Evolutionary conservation across 2,113 vertebrate species (phyloP), one percentile per base, ranked within the genome.

Genomic region (Mungos mungo): DNA sequence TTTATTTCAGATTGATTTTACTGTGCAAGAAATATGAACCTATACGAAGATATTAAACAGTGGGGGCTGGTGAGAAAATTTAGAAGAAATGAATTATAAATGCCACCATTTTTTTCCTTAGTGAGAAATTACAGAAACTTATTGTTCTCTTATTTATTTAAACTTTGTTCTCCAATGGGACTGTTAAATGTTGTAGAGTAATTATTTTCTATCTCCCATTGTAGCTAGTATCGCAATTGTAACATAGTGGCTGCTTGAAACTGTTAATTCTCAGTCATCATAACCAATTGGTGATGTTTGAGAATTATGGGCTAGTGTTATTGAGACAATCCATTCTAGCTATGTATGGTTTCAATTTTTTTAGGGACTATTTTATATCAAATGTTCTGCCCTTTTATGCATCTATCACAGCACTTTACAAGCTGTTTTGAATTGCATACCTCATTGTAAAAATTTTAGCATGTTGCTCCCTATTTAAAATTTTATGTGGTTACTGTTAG

Each of bases 1-100:
- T 96, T 72, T 13, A 76, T 95, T 89, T 96, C 81, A 77, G 50
- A 97, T 86, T 63, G 7, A 66, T 23, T 89, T 89, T 66, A 77
- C 57, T 89, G 38, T 52, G 60, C 11, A 66, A 83, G 76, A 65
- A 45, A n/a, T 71, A 82, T 4, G 0, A 87, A 92, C 13, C 2
- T 45, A 23, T 41, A 82, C 0, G 11, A 83, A 80, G 11, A 54
- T 35, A 93, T 93, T 76, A 87, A 93, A 45, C 5, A 54, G 6
- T 23, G 9, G 35, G 15, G 21, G 18, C 10, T 9, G 25, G 15
- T 31, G 33, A 74, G 50, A 90, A 81, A 4, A 80, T 19, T 41
- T 23, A 90, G 54, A 81, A 87, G 29, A 77, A 41, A 25, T 45
- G 23, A 92, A 66, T 93, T 76, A 33, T 63, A 52, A 47, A 80